Base-by-base conservation (phyloP, 2,888 invertebrate genomes). In the Crioceris asparagi region DNA sequence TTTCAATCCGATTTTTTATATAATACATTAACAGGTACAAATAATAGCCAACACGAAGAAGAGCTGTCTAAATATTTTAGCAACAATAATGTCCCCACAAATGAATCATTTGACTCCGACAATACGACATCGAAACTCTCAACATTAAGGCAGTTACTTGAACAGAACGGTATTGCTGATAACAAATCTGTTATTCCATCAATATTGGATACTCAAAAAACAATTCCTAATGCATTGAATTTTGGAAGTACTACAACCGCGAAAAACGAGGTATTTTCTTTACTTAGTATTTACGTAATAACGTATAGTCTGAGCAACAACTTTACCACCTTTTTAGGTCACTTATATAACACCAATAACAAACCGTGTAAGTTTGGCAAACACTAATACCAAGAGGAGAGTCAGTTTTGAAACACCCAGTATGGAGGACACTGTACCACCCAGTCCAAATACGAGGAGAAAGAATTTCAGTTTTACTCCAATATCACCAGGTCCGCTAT, bases 401-500 rank as follows among this genome's bases (percentile, higher is more conserved):
- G 75, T 75, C 2, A 75, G 74, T 52, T 75, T 75, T 47, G 75
- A 75, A 49, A 71, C 69, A 2, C 61, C 64, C 10, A 36, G 52
- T 7, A 52, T 55, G 16, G 63, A 58, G 31, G 60, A 59, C 14
- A 50, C 58, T 29, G 52, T 55, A 31, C 77, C 81, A 35, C 81
- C 81, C 1, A 82, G 82, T 65, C 83, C 83, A 7, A 84, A 82
- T 44, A 78, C 83, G 29, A 71, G 81, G 43, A 74, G 83, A 31
- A 79, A 83, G 57, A 81, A 83, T 56, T 88, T 84, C 58, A 85
- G 81, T 60, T 90, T 90, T 55, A 82, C 83, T 18, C 88, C 88
- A 0, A 90, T 90, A 55, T 85, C 86, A 21, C 84, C 84, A 6
- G 78, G 77, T n/a, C 76, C 79, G 29, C 75, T 75, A 51, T 79